These are phyloP conservation scores for Clistopyga incitator DNA, from an alignment of 2,888 invertebrate genomes.

Conservation along the genomic window DNA sequence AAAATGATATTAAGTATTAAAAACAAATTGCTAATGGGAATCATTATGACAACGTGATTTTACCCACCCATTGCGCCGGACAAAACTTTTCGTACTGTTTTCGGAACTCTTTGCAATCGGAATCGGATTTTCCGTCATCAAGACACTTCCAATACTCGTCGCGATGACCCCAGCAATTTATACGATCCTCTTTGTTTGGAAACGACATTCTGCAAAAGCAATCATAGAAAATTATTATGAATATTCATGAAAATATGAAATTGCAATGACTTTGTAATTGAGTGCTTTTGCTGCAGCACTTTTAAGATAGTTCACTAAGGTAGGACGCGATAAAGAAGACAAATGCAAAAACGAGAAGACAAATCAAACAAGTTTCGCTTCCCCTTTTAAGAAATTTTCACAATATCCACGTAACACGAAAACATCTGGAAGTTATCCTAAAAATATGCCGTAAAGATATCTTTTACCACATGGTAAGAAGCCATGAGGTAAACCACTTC, in stretches of 20 bases:
- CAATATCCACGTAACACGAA: too few relatives aligned
- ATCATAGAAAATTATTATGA: slow-evolving; percentile 3
- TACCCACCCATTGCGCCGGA: slow-evolving; percentile 91
- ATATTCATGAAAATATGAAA: background rate
- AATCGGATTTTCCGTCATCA: slow-evolving; percentile 88
- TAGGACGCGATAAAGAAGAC: too few relatives aligned
- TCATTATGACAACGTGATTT: slow-evolving; percentile 35
- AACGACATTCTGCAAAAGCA: slow-evolving; percentile 88
- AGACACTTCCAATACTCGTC: slow-evolving; percentile 97
- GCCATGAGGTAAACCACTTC: too few relatives aligned
- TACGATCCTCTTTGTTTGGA: slow-evolving; percentile 91
- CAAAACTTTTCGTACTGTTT: slow-evolving; percentile 91
- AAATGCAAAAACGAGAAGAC: too few relatives aligned
- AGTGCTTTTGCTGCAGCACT: background rate
- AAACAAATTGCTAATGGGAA: background rate
- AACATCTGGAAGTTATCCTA: too few relatives aligned
- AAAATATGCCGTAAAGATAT: too few relatives aligned
- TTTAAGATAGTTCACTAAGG: background rate
- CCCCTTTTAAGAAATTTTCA: too few relatives aligned
- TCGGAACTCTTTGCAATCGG: slow-evolving; percentile 90
- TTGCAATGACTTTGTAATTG: background rate
- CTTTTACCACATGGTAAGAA: too few relatives aligned
- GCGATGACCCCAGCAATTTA: slow-evolving; percentile 93
- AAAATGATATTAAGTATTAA: background rate
- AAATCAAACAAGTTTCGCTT: too few relatives aligned